Evolutionary conservation across 37 sponge, comb jelly and placozoan species (phyloP).

Genomic region (Sycon ciliatum): DNA sequence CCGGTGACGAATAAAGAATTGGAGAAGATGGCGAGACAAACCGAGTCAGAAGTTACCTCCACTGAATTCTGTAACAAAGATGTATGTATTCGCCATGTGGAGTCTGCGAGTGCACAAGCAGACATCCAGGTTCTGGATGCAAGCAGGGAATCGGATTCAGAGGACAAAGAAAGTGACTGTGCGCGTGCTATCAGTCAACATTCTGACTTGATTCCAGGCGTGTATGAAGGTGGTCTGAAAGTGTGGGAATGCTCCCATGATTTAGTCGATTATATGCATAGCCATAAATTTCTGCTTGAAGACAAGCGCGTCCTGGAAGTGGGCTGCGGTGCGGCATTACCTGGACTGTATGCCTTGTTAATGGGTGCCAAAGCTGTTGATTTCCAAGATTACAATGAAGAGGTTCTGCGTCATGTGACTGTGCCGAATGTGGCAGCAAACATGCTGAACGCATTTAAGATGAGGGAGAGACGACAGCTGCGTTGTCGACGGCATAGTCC

Average conservation of each 20-base stretch:
- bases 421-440: slow-evolving; percentile 47
- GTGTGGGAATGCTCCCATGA: slow-evolving; percentile 89
- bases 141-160: too few species aligned
- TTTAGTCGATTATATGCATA: slow-evolving; percentile 46
- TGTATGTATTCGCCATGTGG: too few species aligned
- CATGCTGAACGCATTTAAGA: slow-evolving; percentile 9
- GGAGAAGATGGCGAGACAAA: too few species aligned
- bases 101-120: too few species aligned
- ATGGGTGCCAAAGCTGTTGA: slow-evolving; percentile 42
- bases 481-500: too few species aligned
- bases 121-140: too few species aligned
- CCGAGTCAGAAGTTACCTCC: too few species aligned
- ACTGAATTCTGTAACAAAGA: too few species aligned
- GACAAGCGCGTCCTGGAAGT: slow-evolving; percentile 63
- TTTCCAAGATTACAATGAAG: slow-evolving; percentile 89
- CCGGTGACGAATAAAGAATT: too few species aligned
- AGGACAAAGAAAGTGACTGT: too few species aligned
- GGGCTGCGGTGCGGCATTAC: slow-evolving; percentile 85
- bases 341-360: slow-evolving; percentile 54
- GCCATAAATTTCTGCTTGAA: too few species aligned
- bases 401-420: slow-evolving; percentile 65
- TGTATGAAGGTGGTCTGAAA: slow-evolving; percentile 91
- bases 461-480: background rate
- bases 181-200: too few species aligned
- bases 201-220: slow-evolving; percentile 71